Evolutionary conservation across 2,113 vertebrate genomes (phyloP), one percentile per base, ranked within the genome.

Genomic region (Phyllopteryx taeniolatus): DNA sequence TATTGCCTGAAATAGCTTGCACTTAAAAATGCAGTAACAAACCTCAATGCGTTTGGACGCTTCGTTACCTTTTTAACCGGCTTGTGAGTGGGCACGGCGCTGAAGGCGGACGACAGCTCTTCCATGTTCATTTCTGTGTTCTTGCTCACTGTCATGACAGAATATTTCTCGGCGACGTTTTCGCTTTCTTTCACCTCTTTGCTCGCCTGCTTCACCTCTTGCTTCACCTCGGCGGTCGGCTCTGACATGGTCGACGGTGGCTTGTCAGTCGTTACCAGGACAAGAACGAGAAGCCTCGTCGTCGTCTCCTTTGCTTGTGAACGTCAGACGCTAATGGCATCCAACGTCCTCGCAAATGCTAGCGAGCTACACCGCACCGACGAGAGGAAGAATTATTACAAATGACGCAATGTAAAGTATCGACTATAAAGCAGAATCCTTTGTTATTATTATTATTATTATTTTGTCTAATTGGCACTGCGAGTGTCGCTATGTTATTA

Each of bases 151-250:
- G 89, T 91, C 89, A 91, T 90, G 31, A 89, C 89, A 19, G 92
- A 92, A 47, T 88, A 93, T 77, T 91, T 92, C n/a, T 93, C 92
- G 76, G 92, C 92, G 3, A 90, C 92, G 74, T 93, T 93, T 66
- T 93, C 92, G 75, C 90, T 92, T 79, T 93, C 92, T 47, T 93
- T 93, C 81, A 76, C 92, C 71, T 92, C 89, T 67, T 93, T 93
- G 76, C 92, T 93, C 42, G 90, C 91, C 81, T 93, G 92, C 56
- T 92, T 93, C 73, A 86, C 17, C 72, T 92, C 91, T 73, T 74
- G 33, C 84, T 89, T 92, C 31, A 76, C 68, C 44, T 93, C 91
- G 8, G 42, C 81, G 39, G 78, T 43, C 59, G 75, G 43, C 0
- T 90, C 90, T 12, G 89, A 87, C 90, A 91, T 91, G 49, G 44